Base-by-base conservation (phyloP, 2,113 vertebrate genomes). In the Aphelocoma coerulescens region DNA sequence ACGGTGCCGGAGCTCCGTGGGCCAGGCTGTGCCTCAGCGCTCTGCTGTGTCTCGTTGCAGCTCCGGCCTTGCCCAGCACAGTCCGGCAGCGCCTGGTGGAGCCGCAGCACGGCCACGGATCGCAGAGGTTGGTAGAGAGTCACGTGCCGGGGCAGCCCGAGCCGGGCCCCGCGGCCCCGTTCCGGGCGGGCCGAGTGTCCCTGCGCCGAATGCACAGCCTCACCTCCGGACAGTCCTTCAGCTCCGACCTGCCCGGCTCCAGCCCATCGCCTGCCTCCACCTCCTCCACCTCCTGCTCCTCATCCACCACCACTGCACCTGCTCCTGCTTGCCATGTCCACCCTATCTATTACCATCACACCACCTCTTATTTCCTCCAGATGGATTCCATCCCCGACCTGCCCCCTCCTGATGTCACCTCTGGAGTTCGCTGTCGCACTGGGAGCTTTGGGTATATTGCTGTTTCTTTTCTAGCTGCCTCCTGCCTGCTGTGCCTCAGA, bases 81-180 rank as follows among this genome's bases (percentile, higher is more conserved):
- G 97, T 99, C 88, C 99, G 99, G 66, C 99, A 99, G 97, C 99
- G 99, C 94, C 98, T 99, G 97, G 98, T 98, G 97, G 99, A 99
- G 92, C 97, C 99, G 4, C 99, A 98, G 97, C 98, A 98, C 95
- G 97, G 98, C 96, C 97, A 98, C 88, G 99, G 99, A 98, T 99
- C 99, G 71, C 99, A 99, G 99, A 99, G 99, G 99, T 99, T 99
- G 98, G 99, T 99, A 99, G 99, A 99, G 98, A 96, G 98, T 90
- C 97, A 97, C 57, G 95, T 96, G 93, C 79, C 84, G 6, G 97
- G 98, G 95, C 98, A 98, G 89, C 97, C 97, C 76, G 98, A 98
- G 65, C 94, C 98, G 85, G 98, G 97, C 74, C 89, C 93, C 73
- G 81, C 89, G 27, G 97, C 97, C 92, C 98, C 95, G 21, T 77